These are phyloP conservation scores for Stichodactyla helianthus DNA, from an alignment of 64 coral and sea anemone species.

Conservation along the genomic window DNA sequence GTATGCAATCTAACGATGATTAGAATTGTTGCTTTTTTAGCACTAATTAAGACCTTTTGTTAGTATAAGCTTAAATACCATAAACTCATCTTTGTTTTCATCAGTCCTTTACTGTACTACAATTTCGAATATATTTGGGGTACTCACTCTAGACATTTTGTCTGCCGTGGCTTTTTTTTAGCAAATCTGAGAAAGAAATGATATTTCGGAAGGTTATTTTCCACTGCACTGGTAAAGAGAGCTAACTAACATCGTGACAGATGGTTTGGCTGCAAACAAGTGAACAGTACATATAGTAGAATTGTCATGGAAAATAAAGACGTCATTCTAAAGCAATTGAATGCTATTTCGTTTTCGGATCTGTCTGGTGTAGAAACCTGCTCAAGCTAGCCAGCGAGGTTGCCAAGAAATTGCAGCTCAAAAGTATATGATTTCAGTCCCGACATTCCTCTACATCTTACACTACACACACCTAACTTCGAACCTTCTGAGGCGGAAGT, in stretches of 20 bases:
- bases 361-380: not conserved
- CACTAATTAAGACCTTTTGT: too few relatives aligned
- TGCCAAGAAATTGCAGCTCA: not conserved
- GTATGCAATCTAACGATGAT: too few relatives aligned
- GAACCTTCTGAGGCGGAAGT: not conserved
- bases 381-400: not conserved
- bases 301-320: not conserved
- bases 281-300: too few relatives aligned
- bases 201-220: not conserved
- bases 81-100: too few relatives aligned
- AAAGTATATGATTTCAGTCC: not conserved
- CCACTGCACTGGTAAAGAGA: not conserved
- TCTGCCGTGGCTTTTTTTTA: not conserved
- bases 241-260: too few relatives aligned
- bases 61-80: too few relatives aligned
- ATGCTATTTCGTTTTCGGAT: not conserved
- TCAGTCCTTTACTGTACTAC: too few relatives aligned
- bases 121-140: not conserved
- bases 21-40: too few relatives aligned
- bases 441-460: not conserved
- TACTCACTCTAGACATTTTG: slow-evolving; percentile 8
- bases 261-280: too few relatives aligned
- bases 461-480: not conserved
- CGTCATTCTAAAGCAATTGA: not conserved
- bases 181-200: not conserved